phyloP scores from a whole-genome alignment of 2,797 vertebrate species.

The Scyliorhinus canicula region DNA sequence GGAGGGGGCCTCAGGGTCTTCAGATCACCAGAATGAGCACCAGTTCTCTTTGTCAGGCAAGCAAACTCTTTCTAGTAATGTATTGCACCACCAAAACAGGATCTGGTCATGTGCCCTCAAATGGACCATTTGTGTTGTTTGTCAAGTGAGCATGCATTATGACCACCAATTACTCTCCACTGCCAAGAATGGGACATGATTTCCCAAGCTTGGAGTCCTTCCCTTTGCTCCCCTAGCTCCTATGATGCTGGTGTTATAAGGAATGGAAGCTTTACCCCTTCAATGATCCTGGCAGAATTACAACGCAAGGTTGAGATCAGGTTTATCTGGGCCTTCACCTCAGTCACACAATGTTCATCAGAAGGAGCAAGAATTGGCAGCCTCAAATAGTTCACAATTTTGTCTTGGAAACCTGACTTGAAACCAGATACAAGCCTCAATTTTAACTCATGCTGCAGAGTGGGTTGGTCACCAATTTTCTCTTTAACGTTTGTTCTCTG shows the following conservation, averaged over 20 bases:
- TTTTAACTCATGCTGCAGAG: too few relatives aligned
- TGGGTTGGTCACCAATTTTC: too few relatives aligned
- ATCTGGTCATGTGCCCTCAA: neutral
- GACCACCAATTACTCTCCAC: neutral
- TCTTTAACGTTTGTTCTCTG: too few relatives aligned
- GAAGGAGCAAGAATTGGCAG: too few relatives aligned
- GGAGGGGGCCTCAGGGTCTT: neutral
- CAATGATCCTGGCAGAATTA: too few relatives aligned
- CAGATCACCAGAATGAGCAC: neutral
- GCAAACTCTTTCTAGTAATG: neutral
- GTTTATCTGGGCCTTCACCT: too few relatives aligned
- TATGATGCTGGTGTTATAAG: neutral
- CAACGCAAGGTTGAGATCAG: too few relatives aligned
- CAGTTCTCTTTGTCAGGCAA: neutral
- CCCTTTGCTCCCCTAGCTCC: neutral
- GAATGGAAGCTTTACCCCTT: neutral
- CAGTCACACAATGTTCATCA: too few relatives aligned
- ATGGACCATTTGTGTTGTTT: neutral
- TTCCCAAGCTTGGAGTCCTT: neutral
- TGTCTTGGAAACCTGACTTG: too few relatives aligned
- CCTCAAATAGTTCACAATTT: too few relatives aligned
- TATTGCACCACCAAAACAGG: neutral
- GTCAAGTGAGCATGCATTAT: neutral
- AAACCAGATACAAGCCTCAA: too few relatives aligned
- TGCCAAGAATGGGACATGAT: neutral